Percentiles rank a stretch among this genome's conserved stretches.
Conservation (phyloP, 2,797 vertebrate species). For the Arctocebus calabarensis region DNA sequence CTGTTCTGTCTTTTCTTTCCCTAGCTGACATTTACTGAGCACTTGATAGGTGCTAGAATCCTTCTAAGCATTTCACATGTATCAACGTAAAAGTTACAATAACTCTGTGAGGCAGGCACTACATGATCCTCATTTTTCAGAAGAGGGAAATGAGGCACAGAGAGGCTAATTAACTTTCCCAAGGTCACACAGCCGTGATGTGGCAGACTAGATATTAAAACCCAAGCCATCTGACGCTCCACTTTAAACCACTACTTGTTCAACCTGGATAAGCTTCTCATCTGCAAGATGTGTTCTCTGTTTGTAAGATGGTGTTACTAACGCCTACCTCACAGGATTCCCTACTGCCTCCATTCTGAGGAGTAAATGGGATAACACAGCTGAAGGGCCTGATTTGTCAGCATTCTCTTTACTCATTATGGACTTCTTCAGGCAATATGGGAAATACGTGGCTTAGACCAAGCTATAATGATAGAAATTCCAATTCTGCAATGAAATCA, state of each 20-base stretch:
- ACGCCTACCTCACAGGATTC: neutral
- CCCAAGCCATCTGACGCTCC: neutral
- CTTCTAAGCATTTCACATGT: neutral
- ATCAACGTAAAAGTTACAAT: neutral
- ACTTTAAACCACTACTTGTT: neutral
- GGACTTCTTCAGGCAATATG: neutral
- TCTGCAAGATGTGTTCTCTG: neutral
- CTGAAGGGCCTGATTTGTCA: neutral
- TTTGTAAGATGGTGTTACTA: neutral
- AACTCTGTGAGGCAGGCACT: neutral
- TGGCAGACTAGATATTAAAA: neutral
- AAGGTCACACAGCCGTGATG: conserved; percentile 21
- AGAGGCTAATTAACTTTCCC: neutral
- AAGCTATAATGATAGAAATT: neutral
- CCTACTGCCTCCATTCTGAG: neutral
- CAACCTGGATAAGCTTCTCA: neutral
- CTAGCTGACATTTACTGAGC: neutral
- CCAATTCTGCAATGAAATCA: conserved; percentile 36
- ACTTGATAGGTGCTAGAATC: neutral
- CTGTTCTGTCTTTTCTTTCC: neutral
- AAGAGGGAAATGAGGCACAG: conserved; percentile 52
- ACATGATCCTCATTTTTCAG: neutral
- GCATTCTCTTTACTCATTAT: neutral
- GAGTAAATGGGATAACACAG: neutral
- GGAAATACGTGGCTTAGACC: neutral